Evolutionary conservation across 1,140 invertebrate genomes (phyloP).

Genomic region (Panagrolaimus sp.): DNA sequence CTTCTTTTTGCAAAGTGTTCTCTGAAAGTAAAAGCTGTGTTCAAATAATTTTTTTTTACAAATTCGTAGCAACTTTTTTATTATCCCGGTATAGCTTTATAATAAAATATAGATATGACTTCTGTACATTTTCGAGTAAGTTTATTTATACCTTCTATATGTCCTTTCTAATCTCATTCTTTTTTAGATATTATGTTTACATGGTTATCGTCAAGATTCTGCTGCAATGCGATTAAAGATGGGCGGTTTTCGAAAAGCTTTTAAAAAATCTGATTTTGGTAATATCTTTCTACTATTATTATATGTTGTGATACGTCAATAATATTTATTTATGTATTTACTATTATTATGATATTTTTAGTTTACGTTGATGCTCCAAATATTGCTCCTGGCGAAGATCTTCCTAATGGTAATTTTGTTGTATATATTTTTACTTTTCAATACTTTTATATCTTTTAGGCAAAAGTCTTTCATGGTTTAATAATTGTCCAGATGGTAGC

Average conservation of each 20-base stretch:
- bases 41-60: no score
- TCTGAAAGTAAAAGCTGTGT: no score
- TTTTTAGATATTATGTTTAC: constrained; percentile 8
- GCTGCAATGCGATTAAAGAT: constrained; percentile 9
- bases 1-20: no score
- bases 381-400: not conserved
- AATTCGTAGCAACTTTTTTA: no score
- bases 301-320: not conserved
- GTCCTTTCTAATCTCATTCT: no score
- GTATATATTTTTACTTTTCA: no score
- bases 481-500: not conserved
- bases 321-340: not conserved
- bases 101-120: no score
- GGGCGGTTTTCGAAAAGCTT: not conserved
- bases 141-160: no score
- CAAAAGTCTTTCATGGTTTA: not conserved
- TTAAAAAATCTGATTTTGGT: constrained; percentile 11
- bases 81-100: no score
- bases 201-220: constrained; percentile 11
- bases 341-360: not conserved
- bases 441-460: no score
- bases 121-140: no score
- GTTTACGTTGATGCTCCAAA: constrained; percentile 8
- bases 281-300: not conserved
- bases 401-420: not conserved